Percentiles rank a stretch among this genome's conserved stretches.
Conservation (phyloP, 23 tunicate genomes). For the Styela plicata region DNA sequence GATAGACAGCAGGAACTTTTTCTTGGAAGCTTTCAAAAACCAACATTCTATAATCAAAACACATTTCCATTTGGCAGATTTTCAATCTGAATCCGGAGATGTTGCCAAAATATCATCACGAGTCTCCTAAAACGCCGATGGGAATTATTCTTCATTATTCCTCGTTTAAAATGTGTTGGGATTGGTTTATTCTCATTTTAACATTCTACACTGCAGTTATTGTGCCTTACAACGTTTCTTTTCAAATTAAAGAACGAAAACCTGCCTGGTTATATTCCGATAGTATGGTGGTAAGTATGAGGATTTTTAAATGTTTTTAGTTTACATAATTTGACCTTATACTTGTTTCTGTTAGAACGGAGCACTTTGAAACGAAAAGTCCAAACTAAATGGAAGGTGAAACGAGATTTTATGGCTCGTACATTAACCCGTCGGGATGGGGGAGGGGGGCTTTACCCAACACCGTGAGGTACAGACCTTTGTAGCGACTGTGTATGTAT, state of each 20-base stretch:
- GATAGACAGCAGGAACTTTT: too few species aligned
- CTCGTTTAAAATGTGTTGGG: conserved; percentile 83
- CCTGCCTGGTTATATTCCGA: conserved; percentile 74
- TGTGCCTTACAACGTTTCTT: conserved; percentile 95
- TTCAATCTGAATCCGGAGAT: conserved; percentile 57
- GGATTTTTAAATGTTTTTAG: too few species aligned
- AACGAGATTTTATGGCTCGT: too few species aligned
- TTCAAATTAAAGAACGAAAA: conserved; percentile 41
- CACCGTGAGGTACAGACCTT: too few species aligned
- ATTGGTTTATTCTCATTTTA: conserved; percentile 89
- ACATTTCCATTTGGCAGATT: conserved; percentile 42
- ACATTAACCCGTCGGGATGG: too few species aligned
- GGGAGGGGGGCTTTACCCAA: too few species aligned
- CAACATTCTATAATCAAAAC: neutral
- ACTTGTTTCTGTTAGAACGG: too few species aligned
- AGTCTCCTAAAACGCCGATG: conserved; percentile 85
- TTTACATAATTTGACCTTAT: too few species aligned
- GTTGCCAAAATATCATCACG: conserved; percentile 88
- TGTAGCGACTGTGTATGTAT: too few species aligned
- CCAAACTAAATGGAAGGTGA: too few species aligned
- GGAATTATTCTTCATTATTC: conserved; percentile 92
- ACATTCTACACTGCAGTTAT: conserved; percentile 95
- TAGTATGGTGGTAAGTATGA: conserved; percentile 84
- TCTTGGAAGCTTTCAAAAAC: neutral
- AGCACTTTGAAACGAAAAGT: too few species aligned